These are phyloP conservation scores for Neolamprologus falcicula DNA, from an alignment of 2,113 vertebrate species.

Conservation along the genomic window DNA sequence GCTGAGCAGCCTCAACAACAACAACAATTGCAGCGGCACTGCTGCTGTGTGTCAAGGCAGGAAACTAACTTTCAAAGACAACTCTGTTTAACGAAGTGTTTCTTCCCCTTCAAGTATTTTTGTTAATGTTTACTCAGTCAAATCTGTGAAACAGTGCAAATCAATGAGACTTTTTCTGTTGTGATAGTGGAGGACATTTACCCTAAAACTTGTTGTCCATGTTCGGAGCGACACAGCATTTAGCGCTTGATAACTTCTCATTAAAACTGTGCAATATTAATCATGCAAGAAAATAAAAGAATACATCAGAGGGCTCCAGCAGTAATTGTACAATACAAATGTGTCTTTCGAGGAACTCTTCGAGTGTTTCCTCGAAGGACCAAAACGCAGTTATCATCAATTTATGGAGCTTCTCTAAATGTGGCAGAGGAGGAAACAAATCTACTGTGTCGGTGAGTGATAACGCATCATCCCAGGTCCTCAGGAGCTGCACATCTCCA, in stretches of 20 bases:
- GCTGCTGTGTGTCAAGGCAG: neutral
- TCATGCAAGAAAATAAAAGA: neutral
- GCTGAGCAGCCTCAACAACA: neutral
- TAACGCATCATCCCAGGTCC: neutral
- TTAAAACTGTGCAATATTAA: neutral
- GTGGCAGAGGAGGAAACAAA: neutral
- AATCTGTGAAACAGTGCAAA: neutral
- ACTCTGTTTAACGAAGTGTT: neutral
- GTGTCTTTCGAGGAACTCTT: slow-evolving; percentile 3
- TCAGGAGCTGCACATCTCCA: neutral
- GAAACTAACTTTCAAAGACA: neutral
- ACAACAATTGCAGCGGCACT: neutral
- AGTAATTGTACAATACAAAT: neutral
- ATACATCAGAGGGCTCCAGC: neutral
- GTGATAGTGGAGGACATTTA: neutral
- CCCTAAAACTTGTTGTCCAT: neutral
- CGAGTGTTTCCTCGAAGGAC: neutral
- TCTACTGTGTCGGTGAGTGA: neutral
- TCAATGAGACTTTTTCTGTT: neutral
- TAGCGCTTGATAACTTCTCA: neutral
- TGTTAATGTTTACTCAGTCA: neutral
- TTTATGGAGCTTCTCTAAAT: neutral
- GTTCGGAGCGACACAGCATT: neutral
- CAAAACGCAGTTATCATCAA: neutral
- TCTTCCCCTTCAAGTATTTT: neutral